Percentiles rank a stretch among this genome's conserved stretches.
Conservation (phyloP, 1,140 invertebrate species). For the Heliconius melpomene region DNA sequence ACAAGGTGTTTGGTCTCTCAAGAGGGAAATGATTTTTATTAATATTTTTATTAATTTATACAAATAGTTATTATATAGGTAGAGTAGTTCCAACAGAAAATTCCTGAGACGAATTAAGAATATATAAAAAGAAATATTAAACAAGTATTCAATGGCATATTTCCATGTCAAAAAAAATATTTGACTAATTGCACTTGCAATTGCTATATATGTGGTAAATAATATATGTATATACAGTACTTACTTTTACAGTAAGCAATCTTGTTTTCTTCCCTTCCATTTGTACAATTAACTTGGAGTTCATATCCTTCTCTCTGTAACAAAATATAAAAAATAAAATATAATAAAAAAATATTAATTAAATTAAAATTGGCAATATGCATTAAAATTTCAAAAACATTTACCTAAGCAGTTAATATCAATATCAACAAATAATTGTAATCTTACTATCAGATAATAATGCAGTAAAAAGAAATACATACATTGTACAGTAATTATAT, state of each 20-base stretch:
- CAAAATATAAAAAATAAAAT: slow-evolving; percentile 30
- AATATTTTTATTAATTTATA: too few relatives aligned
- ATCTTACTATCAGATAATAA: neutral
- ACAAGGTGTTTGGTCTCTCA: too few relatives aligned
- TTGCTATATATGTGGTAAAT: too few relatives aligned
- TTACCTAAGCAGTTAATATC: neutral
- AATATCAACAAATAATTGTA: neutral
- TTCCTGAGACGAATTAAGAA: neutral
- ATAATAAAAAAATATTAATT: neutral
- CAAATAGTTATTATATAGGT: too few relatives aligned
- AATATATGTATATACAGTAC: slow-evolving; percentile 6
- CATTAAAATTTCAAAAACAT: neutral
- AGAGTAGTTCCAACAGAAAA: neutral
- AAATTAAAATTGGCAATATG: neutral
- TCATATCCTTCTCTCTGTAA: slow-evolving; percentile 91
- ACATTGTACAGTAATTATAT: too few relatives aligned
- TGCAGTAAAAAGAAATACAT: neutral
- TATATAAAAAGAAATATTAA: too few relatives aligned
- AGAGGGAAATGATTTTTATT: too few relatives aligned
- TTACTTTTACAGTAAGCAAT: slow-evolving; percentile 90
- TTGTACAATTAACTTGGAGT: slow-evolving; percentile 90
- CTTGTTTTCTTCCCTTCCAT: slow-evolving; percentile 94
- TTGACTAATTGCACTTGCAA: too few relatives aligned
- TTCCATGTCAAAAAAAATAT: too few relatives aligned
- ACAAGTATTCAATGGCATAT: too few relatives aligned